phyloP scores from a whole-genome alignment of 2,797 vertebrate species.

The Neopelma chrysocephalum region DNA sequence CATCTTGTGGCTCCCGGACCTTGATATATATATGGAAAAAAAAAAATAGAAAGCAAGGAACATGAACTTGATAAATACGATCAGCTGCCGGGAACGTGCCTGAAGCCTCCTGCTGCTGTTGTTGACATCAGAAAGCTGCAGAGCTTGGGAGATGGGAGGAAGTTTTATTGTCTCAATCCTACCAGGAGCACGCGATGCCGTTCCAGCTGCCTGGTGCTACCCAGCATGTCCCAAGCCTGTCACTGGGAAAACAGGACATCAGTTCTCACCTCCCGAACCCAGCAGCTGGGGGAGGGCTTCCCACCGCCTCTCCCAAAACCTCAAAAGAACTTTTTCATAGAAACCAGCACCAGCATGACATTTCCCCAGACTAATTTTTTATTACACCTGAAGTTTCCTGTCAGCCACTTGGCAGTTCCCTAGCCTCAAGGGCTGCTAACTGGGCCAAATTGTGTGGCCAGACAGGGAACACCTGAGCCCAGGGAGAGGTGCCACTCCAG shows the following conservation, averaged over 20 bases:
- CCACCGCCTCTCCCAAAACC: neutral
- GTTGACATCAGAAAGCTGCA: constrained; percentile 47
- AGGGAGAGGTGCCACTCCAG: neutral
- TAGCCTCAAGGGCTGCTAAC: neutral
- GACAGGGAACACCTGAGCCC: neutral
- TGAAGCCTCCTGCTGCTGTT: constrained; percentile 58
- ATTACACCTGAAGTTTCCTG: neutral
- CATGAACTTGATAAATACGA: constrained; percentile 56
- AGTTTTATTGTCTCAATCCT: constrained; percentile 38
- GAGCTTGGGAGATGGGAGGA: constrained; percentile 6
- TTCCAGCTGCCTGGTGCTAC: constrained; percentile 29
- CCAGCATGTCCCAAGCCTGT: neutral
- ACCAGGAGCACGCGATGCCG: neutral
- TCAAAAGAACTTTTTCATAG: fast-evolving
- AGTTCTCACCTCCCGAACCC: neutral
- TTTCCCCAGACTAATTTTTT: neutral
- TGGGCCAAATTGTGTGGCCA: neutral
- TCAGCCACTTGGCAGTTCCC: neutral
- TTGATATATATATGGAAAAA: neutral
- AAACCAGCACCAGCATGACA: fast-evolving
- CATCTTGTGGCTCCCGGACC: constrained; percentile 36
- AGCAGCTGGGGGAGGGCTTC: neutral
- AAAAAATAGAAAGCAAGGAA: neutral
- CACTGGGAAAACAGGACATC: neutral
- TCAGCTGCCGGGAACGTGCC: constrained; percentile 66